These are phyloP conservation scores for Stichopus chloronotus DNA, from an alignment of 35 echinoderm and acorn worm species.

Conservation along the genomic window DNA sequence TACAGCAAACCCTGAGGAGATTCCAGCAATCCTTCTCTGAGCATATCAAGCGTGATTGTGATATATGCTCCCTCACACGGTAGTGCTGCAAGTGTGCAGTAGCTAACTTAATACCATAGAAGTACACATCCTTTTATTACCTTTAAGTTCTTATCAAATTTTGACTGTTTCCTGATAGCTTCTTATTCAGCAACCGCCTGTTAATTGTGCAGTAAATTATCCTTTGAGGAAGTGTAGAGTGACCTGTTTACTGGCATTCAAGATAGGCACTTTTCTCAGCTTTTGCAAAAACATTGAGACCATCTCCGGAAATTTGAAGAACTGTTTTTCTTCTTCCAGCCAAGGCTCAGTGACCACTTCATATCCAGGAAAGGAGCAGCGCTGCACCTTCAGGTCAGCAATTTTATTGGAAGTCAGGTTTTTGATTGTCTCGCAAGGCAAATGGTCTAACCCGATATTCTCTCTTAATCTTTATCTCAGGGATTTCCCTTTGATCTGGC, in stretches of 20 bases:
- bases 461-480: background rate
- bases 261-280: background rate
- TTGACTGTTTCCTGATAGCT: conserved; percentile 21
- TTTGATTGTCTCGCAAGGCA: background rate
- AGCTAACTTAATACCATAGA: too few species aligned
- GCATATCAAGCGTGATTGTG: too few species aligned
- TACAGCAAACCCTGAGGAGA: too few species aligned
- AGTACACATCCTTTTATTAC: background rate
- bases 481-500: conserved; percentile 15
- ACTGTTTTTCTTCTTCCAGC: background rate
- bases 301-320: background rate
- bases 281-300: background rate
- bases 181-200: conserved; percentile 3
- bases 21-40: too few species aligned
- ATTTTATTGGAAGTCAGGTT: background rate
- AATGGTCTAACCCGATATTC: background rate
- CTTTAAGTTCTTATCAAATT: conserved; percentile 12
- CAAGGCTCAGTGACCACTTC: background rate
- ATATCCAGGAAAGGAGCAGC: background rate
- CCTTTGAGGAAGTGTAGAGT: conserved; percentile 33
- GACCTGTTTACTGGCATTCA: background rate
- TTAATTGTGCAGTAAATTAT: background rate
- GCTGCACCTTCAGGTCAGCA: background rate
- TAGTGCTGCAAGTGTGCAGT: too few species aligned
- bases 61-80: too few species aligned